These are phyloP conservation scores for Graphium colonna DNA, from an alignment of 2,888 invertebrate genomes.

Conservation along the genomic window DNA sequence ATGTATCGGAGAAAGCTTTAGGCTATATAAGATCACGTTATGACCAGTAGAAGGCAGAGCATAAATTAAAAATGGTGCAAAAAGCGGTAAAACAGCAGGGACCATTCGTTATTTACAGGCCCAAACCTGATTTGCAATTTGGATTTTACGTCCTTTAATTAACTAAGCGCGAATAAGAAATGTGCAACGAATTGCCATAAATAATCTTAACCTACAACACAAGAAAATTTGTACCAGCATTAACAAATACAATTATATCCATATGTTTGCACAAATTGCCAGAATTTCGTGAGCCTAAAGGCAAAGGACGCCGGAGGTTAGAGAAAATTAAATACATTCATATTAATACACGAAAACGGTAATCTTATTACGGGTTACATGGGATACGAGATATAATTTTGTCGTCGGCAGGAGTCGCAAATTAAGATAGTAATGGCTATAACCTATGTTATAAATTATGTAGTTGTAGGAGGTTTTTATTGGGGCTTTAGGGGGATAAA, in stretches of 20 bases:
- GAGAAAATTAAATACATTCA: constrained; percentile 11
- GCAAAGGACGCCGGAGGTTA: constrained; percentile 6
- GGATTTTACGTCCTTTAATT: too few species aligned
- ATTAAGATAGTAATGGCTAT: neutral
- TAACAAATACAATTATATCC: constrained; percentile 6
- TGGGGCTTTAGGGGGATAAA: too few species aligned
- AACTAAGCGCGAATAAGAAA: neutral
- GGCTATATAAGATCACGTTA: too few species aligned
- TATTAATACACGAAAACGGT: constrained; percentile 6
- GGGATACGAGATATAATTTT: neutral
- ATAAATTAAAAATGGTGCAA: too few species aligned
- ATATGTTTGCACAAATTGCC: constrained; percentile 13
- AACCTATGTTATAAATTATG: neutral
- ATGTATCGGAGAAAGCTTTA: too few species aligned
- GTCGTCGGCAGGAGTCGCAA: neutral
- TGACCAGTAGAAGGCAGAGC: too few species aligned
- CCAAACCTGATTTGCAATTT: too few species aligned
- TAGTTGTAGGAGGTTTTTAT: neutral
- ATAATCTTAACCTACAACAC: neutral
- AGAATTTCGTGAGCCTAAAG: constrained; percentile 6
- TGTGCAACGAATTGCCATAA: neutral
- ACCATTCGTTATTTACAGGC: too few species aligned
- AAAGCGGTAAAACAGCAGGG: too few species aligned
- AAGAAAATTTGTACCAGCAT: too few species aligned
- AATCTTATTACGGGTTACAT: constrained; percentile 10